Conservation (phyloP, 2,113 vertebrate genomes). For the Bothrops jararaca region DNA sequence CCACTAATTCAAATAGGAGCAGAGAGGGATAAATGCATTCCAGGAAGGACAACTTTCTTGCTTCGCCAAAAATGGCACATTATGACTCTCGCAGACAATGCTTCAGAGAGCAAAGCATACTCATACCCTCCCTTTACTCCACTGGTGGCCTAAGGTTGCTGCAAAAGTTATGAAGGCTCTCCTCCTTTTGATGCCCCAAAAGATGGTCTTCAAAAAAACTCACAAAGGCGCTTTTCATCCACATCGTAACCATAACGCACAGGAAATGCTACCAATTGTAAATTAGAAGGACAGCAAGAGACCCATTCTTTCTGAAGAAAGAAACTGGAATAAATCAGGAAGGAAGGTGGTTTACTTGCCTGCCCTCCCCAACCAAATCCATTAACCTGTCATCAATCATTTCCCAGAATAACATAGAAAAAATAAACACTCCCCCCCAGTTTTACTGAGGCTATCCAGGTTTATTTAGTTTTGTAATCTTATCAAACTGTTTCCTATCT, state of each 20-base stretch:
- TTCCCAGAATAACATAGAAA: neutral
- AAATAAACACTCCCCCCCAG: neutral
- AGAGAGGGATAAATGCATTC: neutral
- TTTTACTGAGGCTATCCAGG: neutral
- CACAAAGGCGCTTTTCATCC: neutral
- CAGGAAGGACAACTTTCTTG: neutral
- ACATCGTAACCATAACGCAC: neutral
- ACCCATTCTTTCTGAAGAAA: neutral
- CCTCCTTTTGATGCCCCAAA: neutral
- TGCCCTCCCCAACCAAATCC: neutral
- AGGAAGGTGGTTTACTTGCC: neutral
- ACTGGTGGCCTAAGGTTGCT: no score
- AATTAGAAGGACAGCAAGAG: neutral
- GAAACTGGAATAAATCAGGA: neutral
- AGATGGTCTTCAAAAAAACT: neutral
- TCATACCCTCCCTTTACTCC: neutral
- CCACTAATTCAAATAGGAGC: neutral
- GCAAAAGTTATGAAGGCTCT: neutral
- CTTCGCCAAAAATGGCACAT: neutral
- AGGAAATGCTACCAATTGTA: neutral
- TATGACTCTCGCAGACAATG: neutral
- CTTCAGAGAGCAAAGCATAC: neutral
- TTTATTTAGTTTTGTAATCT: neutral
- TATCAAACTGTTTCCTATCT: conserved; percentile 14
- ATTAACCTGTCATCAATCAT: conserved; percentile 1